phyloP scores from a whole-genome alignment of 2,113 vertebrate genomes.

The Campylomormyrus numenius region DNA sequence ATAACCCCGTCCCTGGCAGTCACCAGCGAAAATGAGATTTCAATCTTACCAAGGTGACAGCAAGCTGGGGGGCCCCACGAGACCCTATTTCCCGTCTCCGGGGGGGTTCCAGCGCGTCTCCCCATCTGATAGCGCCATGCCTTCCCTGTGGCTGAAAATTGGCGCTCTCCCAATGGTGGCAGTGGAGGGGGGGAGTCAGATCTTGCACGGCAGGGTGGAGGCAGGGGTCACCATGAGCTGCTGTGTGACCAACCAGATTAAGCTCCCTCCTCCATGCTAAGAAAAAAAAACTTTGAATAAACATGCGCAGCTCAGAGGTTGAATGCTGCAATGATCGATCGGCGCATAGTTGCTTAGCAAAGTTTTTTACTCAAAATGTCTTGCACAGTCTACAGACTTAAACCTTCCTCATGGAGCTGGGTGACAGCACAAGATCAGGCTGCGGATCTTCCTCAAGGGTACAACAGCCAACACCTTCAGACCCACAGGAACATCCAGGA shows the following conservation, averaged over 20 bases:
- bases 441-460: background rate
- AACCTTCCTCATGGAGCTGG: background rate
- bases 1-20: background rate
- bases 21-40: background rate
- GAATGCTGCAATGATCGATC: background rate
- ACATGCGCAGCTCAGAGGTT: background rate
- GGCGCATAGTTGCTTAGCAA: background rate
- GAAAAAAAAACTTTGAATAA: background rate
- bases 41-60: constrained; percentile 1
- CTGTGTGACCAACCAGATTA: background rate
- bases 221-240: background rate
- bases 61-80: background rate
- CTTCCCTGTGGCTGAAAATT: constrained; percentile 1
- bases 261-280: background rate
- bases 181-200: background rate
- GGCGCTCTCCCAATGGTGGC: background rate
- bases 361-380: background rate
- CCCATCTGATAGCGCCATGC: background rate
- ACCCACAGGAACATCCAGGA: background rate
- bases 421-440: background rate
- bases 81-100: background rate
- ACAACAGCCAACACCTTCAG: background rate
- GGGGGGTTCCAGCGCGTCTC: background rate
- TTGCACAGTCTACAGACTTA: background rate
- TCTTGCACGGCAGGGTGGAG: background rate